Percentiles rank a stretch among this genome's conserved stretches.
Conservation (phyloP, 2,888 invertebrate genomes). For the Lepidonotus clava region DNA sequence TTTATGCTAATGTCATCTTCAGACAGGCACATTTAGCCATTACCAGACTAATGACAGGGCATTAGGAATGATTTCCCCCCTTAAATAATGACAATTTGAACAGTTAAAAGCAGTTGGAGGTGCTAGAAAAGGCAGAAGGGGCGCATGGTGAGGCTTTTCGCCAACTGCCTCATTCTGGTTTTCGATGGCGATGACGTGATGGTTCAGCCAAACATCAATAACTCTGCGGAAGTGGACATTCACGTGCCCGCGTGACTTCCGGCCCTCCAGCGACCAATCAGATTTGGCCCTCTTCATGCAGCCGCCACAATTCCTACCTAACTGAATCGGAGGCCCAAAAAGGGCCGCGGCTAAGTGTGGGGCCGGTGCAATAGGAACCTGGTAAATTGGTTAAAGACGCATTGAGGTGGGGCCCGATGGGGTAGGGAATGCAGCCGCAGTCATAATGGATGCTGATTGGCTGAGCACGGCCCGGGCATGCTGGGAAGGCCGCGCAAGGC, state of each 20-base stretch:
- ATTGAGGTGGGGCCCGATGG: not conserved
- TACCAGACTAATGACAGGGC: too few relatives aligned
- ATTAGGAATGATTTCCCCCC: too few relatives aligned
- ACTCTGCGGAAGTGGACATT: conserved; percentile 22
- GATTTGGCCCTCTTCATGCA: conserved; percentile 42
- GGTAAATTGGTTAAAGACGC: conserved; percentile 44
- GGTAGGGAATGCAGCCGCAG: not conserved
- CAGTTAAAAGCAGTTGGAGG: too few relatives aligned
- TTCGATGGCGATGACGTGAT: conserved; percentile 10
- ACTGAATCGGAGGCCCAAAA: not conserved
- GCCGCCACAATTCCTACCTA: conserved; percentile 6
- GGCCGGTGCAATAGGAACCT: not conserved
- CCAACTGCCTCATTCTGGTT: too few relatives aligned
- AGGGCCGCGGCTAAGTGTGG: conserved; percentile 25
- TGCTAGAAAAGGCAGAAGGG: too few relatives aligned
- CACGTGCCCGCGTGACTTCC: conserved; percentile 47
- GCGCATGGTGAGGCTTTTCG: too few relatives aligned
- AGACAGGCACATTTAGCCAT: too few relatives aligned
- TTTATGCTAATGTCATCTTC: too few relatives aligned
- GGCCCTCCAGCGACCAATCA: conserved; percentile 40
- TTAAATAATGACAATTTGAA: too few relatives aligned
- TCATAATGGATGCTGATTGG: conserved; percentile 47
- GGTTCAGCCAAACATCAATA: not conserved
- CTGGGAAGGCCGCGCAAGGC: not conserved
- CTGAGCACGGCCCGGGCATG: not conserved